Evolutionary conservation across 2,797 vertebrate genomes (phyloP), one percentile per base, ranked within the genome.

Genomic region (Chloroceryle amazona): DNA sequence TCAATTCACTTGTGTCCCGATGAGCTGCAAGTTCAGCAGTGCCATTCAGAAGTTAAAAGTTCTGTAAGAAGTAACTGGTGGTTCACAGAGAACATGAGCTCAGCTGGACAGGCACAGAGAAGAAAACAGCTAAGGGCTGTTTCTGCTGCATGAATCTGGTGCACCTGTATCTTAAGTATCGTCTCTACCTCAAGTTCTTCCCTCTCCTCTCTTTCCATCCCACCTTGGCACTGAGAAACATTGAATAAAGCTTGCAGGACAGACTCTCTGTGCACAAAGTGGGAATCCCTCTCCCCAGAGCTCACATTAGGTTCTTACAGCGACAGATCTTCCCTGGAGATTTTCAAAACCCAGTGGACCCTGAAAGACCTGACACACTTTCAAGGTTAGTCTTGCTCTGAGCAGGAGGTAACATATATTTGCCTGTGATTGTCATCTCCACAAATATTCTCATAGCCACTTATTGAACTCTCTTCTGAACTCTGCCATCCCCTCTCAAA

Each of bases 231-330:
- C 42, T 11, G 26, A 60, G 39, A 80, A 58, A 60, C 33, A 41
- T 33, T 3, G 1, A n/a, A 10, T 2, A 31, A 29, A 62, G n/a
- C 52, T 5, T 26, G 21, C 54, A 44, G 49, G 35, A 12, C 1
- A 0, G 41, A 29, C 25, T 13, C 18, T 8, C 26, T 47, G 57
- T 26, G 0, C 7, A 16, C 0, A 0, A 49, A 37, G 13, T 13
- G 15, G 47, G 46, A 46, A 85, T 4, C 2, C 5, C 29, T 52
- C 26, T 67, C n/a, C 23, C 22, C 57, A 82, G 3, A 73, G 44
- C n/a, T 37, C 57, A 39, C 28, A 15, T 15, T 7, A 54, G 17
- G 21, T 35, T 75, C 58, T 41, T n/a, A 31, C 8, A 62, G 35
- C 21, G 73, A 57, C 12, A 5, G 2, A n/a, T 21, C 46, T n/a